Evolutionary conservation across 2,888 invertebrate species (phyloP).

Genomic region (Phyllotreta cruciferae): DNA sequence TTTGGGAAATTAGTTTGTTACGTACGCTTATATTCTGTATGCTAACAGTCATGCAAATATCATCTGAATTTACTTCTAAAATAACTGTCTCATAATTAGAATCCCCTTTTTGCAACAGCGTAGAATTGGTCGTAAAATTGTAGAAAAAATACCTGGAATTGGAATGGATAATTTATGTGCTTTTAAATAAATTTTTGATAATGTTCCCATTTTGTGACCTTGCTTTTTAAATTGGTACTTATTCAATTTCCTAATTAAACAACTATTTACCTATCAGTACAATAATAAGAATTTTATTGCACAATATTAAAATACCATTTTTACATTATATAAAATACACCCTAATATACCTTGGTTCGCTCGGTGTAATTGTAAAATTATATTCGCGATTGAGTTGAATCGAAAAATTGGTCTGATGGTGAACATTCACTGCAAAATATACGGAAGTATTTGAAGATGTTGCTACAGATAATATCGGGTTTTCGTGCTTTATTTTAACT

Average conservation of each 20-base stretch:
- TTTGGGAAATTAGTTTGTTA: slow-evolving; percentile 34
- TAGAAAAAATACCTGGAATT: slow-evolving; percentile 66
- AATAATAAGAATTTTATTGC: slow-evolving; percentile 3
- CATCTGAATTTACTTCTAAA: slow-evolving; percentile 68
- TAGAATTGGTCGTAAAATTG: slow-evolving; percentile 57
- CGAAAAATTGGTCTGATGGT: slow-evolving; percentile 68
- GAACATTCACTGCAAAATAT: slow-evolving; percentile 67
- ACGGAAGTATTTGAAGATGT: slow-evolving; percentile 68
- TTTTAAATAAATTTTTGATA: background rate
- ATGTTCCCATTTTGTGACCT: too few species aligned
- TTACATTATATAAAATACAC: background rate
- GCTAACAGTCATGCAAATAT: slow-evolving; percentile 78
- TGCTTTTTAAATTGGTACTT: too few species aligned
- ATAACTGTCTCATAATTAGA: slow-evolving; percentile 62
- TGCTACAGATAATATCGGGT: slow-evolving; percentile 47
- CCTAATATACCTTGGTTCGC: slow-evolving; percentile 47
- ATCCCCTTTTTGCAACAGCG: slow-evolving; percentile 34
- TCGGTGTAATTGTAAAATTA: slow-evolving; percentile 59
- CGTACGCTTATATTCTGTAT: slow-evolving; percentile 77
- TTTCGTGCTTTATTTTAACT: slow-evolving; percentile 29
- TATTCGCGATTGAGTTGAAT: slow-evolving; percentile 59
- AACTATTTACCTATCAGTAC: background rate
- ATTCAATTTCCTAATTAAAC: too few species aligned
- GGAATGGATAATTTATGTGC: slow-evolving; percentile 48
- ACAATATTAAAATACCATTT: background rate